A percentile compares a stretch with the other conserved stretches of the same genome.
These are phyloP conservation scores for Varanus salvator DNA, from an alignment of 2,113 vertebrate species.

Conservation along the genomic window DNA sequence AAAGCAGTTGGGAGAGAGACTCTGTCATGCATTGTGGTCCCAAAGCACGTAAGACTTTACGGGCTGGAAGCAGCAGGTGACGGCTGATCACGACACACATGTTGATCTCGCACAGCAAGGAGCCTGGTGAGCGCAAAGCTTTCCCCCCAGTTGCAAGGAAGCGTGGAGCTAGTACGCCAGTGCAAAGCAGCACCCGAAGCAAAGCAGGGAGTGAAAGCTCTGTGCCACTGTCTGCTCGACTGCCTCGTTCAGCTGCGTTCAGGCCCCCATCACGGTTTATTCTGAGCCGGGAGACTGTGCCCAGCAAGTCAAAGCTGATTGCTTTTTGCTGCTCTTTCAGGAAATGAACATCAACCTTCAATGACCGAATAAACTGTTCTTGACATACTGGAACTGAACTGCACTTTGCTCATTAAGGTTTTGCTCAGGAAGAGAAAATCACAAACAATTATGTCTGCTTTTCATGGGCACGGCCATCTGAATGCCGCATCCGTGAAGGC, in stretches of 20 bases:
- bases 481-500: rapidly evolving
- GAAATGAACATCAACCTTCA: background rate
- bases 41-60: too few relatives aligned
- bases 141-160: too few relatives aligned
- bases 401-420: conserved; percentile 15
- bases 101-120: too few relatives aligned
- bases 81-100: too few relatives aligned
- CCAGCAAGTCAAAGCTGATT: background rate
- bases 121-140: too few relatives aligned
- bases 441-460: background rate
- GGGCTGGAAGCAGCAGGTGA: too few relatives aligned
- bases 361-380: background rate
- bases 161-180: too few relatives aligned
- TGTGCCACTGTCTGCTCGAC: background rate
- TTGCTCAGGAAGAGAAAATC: background rate
- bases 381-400: conserved; percentile 24
- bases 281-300: background rate
- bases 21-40: too few relatives aligned
- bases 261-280: background rate
- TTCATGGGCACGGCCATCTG: background rate
- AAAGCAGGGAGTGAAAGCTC: too few relatives aligned
- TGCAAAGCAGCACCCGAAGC: too few relatives aligned
- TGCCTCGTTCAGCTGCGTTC: background rate
- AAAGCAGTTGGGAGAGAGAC: too few relatives aligned
- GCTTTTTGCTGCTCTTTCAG: background rate